Evolutionary conservation across 2,797 vertebrate species (phyloP), one percentile per base, ranked within the genome.

Genomic region (Nannoperca obscura): DNA sequence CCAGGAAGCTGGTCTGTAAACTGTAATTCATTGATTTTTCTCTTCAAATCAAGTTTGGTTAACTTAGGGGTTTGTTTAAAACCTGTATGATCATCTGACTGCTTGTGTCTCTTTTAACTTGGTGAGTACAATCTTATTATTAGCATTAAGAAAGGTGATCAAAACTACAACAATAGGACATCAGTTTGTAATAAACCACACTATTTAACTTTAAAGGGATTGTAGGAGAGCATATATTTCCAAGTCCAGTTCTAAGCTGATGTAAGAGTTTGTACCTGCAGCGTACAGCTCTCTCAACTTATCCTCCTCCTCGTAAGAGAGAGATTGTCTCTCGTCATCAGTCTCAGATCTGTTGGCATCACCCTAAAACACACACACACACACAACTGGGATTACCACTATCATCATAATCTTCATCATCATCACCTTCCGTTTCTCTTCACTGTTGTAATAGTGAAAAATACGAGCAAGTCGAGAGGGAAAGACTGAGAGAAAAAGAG

Each of bases 291-390:
- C 97, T 71, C 95, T 95, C 66, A 97, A 82, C 89, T 97, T 98
- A 89, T 98, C 96, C 70, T 99, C 98, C 2, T 98, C 97, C 81
- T 99, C 98, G 0, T 95, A 96, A 80, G 93, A 96, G 50, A 95
- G 85, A 0, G 98, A 99, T 0, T 93, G 94, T 87, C 96, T 96
- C 55, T 99, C 98, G 17, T 98, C 98, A 2, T 98, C 97, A 0
- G 94, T 81, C 76, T 99, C 98, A 2, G 98, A 99, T 77, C 95
- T 96, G 90, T 95, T 99, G 90, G 98, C 97, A 14, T 99, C 98
- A 0, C 98, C 98, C 98, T 99, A 83, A 77, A 80, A 66, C 44
- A 50, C 47, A 49, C 15, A 68, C 44, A 80, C 61, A 69, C 38
- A 64, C 50, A 72, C 20, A 64, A 62, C 52, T 0, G 5, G 53